Conservation (phyloP, 92 coral and sea anemone genomes). For the Paragorgia papillata region DNA sequence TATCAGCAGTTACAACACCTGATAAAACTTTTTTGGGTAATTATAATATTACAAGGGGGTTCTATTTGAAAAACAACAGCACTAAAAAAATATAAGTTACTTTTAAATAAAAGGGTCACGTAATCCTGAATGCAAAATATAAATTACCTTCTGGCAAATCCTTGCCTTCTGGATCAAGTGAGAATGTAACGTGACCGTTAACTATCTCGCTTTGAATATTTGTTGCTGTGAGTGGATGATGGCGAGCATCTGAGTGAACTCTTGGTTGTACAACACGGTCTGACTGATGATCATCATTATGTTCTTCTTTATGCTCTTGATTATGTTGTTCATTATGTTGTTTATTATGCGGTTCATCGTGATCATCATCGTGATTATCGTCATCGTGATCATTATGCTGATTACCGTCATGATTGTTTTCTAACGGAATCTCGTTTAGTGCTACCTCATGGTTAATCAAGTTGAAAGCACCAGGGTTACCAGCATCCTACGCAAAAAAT, state of each 20-base stretch:
- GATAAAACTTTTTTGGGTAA: too few species aligned
- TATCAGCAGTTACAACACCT: too few species aligned
- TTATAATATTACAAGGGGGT: too few species aligned
- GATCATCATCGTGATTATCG: too few species aligned
- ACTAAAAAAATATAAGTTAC: too few species aligned
- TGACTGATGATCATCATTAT: background rate
- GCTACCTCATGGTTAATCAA: background rate
- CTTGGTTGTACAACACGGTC: background rate
- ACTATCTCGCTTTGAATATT: slow-evolving; percentile 38
- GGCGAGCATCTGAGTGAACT: background rate
- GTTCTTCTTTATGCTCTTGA: too few species aligned
- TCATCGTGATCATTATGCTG: too few species aligned
- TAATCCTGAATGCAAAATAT: too few species aligned
- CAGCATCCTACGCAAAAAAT: background rate
- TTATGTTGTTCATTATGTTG: too few species aligned
- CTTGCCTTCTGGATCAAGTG: slow-evolving; percentile 39
- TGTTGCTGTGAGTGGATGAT: slow-evolving; percentile 43
- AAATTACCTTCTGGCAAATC: slow-evolving; percentile 34
- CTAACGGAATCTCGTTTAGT: slow-evolving; percentile 2
- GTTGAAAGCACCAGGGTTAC: background rate
- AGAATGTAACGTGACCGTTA: slow-evolving; percentile 10
- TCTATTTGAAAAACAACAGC: too few species aligned
- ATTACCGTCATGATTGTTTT: background rate
- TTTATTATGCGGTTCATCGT: too few species aligned
- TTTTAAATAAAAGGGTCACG: too few species aligned